Evolutionary conservation across 2,113 vertebrate genomes (phyloP).

Genomic region (Microcebus tavaratra): DNA sequence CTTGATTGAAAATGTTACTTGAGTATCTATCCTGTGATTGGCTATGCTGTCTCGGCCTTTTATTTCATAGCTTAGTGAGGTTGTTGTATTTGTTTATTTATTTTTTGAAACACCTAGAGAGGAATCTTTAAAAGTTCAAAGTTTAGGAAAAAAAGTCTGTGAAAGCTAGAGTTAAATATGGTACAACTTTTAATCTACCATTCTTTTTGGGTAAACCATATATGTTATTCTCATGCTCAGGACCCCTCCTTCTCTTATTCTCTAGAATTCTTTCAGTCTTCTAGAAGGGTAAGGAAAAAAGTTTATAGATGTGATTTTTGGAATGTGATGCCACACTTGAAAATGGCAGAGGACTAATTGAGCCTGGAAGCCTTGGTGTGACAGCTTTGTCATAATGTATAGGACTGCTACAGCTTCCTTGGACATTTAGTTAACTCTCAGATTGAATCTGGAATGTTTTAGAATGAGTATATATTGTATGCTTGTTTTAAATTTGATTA

Average conservation of each 20-base stretch:
- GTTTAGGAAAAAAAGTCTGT: background rate
- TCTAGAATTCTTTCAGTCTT: background rate
- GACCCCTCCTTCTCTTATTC: background rate
- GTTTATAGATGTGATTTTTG: background rate
- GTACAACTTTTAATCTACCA: background rate
- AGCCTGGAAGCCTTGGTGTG: background rate
- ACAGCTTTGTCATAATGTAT: background rate
- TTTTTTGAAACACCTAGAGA: background rate
- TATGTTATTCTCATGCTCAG: background rate
- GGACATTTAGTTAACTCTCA: slow-evolving; percentile 15
- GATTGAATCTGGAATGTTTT: slow-evolving; percentile 11
- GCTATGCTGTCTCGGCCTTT: background rate
- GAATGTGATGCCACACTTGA: background rate
- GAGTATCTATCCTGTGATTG: background rate
- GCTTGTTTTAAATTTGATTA: background rate
- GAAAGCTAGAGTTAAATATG: background rate
- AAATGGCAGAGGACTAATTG: background rate
- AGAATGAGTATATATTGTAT: background rate
- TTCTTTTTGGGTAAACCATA: background rate
- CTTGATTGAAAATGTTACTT: background rate
- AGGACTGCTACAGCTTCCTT: background rate
- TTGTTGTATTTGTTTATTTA: background rate
- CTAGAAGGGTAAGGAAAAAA: background rate
- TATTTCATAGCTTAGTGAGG: background rate
- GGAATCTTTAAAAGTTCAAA: slow-evolving; percentile 4